Evolutionary conservation across 2,888 invertebrate species (phyloP).

Genomic region (Trachelus tabidus): DNA sequence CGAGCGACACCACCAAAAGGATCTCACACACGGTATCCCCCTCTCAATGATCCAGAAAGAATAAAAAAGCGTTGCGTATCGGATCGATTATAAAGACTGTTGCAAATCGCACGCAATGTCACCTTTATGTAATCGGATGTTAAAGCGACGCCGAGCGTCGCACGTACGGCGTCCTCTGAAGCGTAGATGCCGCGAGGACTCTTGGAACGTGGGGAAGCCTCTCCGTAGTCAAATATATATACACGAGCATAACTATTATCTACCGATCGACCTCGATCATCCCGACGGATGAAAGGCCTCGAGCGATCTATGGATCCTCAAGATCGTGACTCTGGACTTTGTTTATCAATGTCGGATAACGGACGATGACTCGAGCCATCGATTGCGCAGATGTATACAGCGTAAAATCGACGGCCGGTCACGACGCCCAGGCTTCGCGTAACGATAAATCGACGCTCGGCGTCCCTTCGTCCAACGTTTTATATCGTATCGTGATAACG

Average conservation of each 20-base stretch:
- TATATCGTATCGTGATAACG: neutral
- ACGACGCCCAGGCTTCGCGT: neutral
- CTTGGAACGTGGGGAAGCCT: neutral
- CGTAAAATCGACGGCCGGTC: neutral
- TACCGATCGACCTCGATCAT: neutral
- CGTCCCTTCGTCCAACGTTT: neutral
- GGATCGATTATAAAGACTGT: neutral
- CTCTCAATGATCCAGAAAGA: neutral
- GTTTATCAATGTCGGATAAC: neutral
- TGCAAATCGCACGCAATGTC: neutral
- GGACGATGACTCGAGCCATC: neutral
- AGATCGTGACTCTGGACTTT: neutral
- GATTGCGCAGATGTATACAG: neutral
- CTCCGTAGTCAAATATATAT: neutral
- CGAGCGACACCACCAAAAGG: too few species aligned
- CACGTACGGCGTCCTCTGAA: neutral
- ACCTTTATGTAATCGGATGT: neutral
- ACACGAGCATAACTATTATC: neutral
- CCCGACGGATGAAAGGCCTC: neutral
- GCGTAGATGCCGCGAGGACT: neutral
- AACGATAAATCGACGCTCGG: neutral
- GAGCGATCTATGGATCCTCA: neutral
- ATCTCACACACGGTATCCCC: neutral
- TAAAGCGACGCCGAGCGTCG: neutral
- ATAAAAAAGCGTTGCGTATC: neutral